Percentiles rank a stretch among this genome's conserved stretches.
These are phyloP conservation scores for Acanthisitta chloris DNA, from an alignment of 2,113 vertebrate species.

Conservation along the genomic window DNA sequence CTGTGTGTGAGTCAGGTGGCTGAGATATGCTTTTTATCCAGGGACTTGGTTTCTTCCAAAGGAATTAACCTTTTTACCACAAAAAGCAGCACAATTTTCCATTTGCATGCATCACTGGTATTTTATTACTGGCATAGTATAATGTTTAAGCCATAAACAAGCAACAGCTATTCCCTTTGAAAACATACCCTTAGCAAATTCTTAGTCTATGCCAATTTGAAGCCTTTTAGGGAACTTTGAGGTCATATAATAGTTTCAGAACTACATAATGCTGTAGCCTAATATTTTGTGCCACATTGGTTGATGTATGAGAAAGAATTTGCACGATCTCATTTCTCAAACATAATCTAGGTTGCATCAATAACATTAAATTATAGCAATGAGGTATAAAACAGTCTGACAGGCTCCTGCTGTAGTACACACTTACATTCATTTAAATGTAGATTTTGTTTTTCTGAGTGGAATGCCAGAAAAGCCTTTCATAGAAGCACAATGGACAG, in stretches of 20 bases:
- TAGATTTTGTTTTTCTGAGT: conserved; percentile 71
- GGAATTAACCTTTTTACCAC: conserved; percentile 82
- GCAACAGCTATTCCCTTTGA: conserved; percentile 54
- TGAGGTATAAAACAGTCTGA: conserved; percentile 60
- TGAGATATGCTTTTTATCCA: conserved; percentile 46
- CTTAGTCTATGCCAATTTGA: conserved; percentile 42
- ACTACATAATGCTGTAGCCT: conserved; percentile 31
- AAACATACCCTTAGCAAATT: conserved; percentile 57
- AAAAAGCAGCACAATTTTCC: conserved; percentile 43
- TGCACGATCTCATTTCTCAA: conserved; percentile 47
- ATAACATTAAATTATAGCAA: conserved; percentile 64
- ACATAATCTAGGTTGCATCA: conserved; percentile 67
- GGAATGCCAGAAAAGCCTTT: conserved; percentile 71
- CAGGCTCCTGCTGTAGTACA: conserved; percentile 64
- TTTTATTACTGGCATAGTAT: conserved; percentile 55
- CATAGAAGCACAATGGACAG: conserved; percentile 66
- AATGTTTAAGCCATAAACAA: conserved; percentile 63
- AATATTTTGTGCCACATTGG: conserved; percentile 40
- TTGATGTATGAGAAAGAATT: conserved; percentile 52
- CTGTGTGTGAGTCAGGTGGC: conserved; percentile 71
- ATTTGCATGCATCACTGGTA: conserved; percentile 61
- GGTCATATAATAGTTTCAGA: conserved; percentile 47
- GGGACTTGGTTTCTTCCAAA: conserved; percentile 73
- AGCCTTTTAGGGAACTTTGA: conserved; percentile 55
- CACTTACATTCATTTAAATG: conserved; percentile 72